Conservation (phyloP, 2,797 vertebrate species). For the Rhadinocentrus ornatus region DNA sequence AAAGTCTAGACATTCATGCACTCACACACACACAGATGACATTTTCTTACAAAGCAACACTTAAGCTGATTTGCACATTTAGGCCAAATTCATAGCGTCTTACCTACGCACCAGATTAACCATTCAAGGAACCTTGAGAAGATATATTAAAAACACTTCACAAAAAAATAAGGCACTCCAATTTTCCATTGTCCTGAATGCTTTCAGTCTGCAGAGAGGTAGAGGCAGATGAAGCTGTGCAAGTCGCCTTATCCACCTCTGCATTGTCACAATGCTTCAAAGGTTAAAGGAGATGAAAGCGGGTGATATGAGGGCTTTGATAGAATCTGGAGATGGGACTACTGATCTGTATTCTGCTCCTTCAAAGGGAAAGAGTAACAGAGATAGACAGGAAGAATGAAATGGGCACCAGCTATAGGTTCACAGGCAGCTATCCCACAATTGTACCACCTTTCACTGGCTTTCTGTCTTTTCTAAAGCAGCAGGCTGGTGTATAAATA, state of each 20-base stretch:
- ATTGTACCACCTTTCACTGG: slow-evolving; percentile 49
- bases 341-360: slow-evolving; percentile 62
- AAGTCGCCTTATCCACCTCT: slow-evolving; percentile 72
- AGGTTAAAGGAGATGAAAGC: slow-evolving; percentile 65
- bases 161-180: slow-evolving; percentile 68
- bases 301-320: slow-evolving; percentile 66
- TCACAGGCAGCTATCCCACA: slow-evolving; percentile 59
- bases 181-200: slow-evolving; percentile 62
- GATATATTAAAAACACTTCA: slow-evolving; percentile 69
- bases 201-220: slow-evolving; percentile 67
- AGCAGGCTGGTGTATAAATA: slow-evolving; percentile 50
- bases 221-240: slow-evolving; percentile 70
- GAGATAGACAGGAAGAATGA: slow-evolving; percentile 43
- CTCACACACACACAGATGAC: slow-evolving; percentile 30
- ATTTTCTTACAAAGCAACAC: slow-evolving; percentile 51
- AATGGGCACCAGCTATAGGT: slow-evolving; percentile 60
- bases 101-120: slow-evolving; percentile 54
- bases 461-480: slow-evolving; percentile 44
- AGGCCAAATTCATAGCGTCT: slow-evolving; percentile 64
- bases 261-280: slow-evolving; percentile 75
- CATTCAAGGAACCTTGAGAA: slow-evolving; percentile 60
- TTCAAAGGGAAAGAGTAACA: slow-evolving; percentile 55
- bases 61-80: slow-evolving; percentile 64
- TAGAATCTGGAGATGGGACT: slow-evolving; percentile 65
- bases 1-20: slow-evolving; percentile 55